A percentile compares a stretch with the other conserved stretches of the same genome.
Evolutionary conservation across 2,797 vertebrate species (phyloP).

Genomic region (Helostoma temminkii): DNA sequence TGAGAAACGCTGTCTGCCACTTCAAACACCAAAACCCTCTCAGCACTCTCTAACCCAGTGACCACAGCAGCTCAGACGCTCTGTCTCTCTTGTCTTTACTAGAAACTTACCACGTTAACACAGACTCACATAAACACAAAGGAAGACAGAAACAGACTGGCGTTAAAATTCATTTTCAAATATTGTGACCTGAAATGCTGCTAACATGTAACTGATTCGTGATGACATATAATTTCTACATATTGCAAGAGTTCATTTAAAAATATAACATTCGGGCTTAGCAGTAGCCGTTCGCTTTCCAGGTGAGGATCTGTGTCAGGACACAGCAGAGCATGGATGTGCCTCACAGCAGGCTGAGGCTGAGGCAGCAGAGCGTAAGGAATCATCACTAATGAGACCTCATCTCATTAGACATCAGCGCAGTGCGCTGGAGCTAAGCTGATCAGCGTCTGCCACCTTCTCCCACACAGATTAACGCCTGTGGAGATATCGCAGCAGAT

Average conservation of each 20-base stretch:
- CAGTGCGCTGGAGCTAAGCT: slow-evolving; percentile 51
- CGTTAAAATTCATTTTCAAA: not conserved
- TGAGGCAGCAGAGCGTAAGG: slow-evolving; percentile 32
- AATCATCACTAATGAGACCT: slow-evolving; percentile 72
- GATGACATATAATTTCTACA: not conserved
- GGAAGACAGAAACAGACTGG: not conserved
- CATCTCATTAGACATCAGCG: slow-evolving; percentile 67
- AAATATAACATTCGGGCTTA: not conserved
- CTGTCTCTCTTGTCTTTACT: not conserved
- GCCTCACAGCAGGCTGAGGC: slow-evolving; percentile 28
- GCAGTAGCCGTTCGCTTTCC: not conserved
- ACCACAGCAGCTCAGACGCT: slow-evolving; percentile 17
- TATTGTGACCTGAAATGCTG: too few species aligned
- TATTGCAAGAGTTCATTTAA: not conserved
- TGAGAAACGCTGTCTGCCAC: slow-evolving; percentile 58
- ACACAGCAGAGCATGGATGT: not conserved
- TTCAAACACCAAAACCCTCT: slow-evolving; percentile 74
- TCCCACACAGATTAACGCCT: slow-evolving; percentile 49
- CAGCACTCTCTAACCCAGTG: slow-evolving; percentile 43
- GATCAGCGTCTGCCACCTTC: slow-evolving; percentile 60
- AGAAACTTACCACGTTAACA: not conserved
- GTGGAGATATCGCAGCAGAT: slow-evolving; percentile 39
- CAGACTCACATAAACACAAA: not conserved
- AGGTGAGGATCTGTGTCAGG: slow-evolving; percentile 32
- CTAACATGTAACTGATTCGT: not conserved